A percentile compares a stretch with the other conserved stretches of the same genome.
Evolutionary conservation across 1,140 invertebrate species (phyloP).

Genomic region (Calliopsis andreniformis): DNA sequence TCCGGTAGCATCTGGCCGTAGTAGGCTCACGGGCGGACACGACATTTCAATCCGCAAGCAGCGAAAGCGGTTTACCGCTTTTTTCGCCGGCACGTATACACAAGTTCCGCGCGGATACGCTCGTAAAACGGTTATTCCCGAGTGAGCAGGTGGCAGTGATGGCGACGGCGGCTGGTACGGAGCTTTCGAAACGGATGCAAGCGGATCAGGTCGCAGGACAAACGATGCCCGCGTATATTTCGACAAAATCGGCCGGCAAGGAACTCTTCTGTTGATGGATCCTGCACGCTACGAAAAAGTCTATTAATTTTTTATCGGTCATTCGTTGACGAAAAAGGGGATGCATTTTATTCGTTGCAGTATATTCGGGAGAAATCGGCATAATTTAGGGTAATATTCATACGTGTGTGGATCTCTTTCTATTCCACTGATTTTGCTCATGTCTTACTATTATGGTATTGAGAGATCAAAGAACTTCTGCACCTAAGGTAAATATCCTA

Average conservation of each 20-base stretch:
- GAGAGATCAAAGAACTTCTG: too few species aligned
- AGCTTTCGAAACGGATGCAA: conserved; percentile 35
- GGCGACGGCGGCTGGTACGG: conserved; percentile 42
- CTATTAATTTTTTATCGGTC: conserved; percentile 26
- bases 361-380: too few species aligned
- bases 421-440: too few species aligned
- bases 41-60: conserved; percentile 67
- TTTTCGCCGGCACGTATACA: conserved; percentile 56
- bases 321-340: not conserved
- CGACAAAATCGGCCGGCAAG: conserved; percentile 46
- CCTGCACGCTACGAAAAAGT: not conserved
- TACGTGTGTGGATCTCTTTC: too few species aligned
- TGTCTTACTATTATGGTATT: too few species aligned
- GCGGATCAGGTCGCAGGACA: conserved; percentile 28
- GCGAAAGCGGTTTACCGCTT: conserved; percentile 65
- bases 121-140: conserved; percentile 65
- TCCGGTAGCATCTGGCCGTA: conserved; percentile 51
- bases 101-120: conserved; percentile 59
- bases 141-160: conserved; percentile 61
- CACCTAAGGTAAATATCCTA: too few species aligned
- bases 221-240: conserved; percentile 10
- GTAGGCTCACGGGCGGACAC: conserved; percentile 53
- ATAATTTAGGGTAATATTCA: too few species aligned
- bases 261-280: conserved; percentile 25
- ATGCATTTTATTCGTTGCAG: not conserved